These are phyloP conservation scores for Pseudochromis fuscus DNA, from an alignment of 2,797 vertebrate genomes.

Conservation along the genomic window DNA sequence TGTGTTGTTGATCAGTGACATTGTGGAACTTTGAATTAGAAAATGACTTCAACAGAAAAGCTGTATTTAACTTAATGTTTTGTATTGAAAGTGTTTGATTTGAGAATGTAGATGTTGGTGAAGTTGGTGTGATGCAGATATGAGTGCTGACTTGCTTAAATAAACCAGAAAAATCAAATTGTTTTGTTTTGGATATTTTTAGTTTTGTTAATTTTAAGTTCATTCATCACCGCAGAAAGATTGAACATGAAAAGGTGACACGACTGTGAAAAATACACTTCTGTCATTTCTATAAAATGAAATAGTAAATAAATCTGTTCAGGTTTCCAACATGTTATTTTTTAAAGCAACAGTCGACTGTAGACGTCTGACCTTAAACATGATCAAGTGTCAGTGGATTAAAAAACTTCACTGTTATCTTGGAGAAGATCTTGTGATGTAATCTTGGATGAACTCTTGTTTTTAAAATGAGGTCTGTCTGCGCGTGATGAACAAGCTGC, in stretches of 20 bases:
- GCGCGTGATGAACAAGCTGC: constrained; percentile 32
- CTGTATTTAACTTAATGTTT: constrained; percentile 40
- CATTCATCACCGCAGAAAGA: too few relatives aligned
- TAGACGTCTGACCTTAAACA: background rate
- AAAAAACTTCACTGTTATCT: background rate
- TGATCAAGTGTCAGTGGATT: background rate
- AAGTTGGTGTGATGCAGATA: constrained; percentile 27
- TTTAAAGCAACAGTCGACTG: too few relatives aligned
- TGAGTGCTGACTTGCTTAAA: constrained; percentile 35
- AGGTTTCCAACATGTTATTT: background rate
- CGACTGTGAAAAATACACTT: background rate
- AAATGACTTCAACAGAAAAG: background rate
- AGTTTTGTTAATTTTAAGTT: too few relatives aligned
- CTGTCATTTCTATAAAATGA: too few relatives aligned
- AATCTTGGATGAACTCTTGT: constrained; percentile 10
- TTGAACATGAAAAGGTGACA: too few relatives aligned
- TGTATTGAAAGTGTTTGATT: constrained; percentile 48
- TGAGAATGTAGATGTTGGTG: constrained; percentile 35
- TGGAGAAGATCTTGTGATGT: constrained; percentile 13
- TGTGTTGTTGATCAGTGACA: constrained; percentile 25
- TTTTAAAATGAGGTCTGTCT: constrained; percentile 14
- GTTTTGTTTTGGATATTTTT: background rate
- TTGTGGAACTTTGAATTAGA: constrained; percentile 24
- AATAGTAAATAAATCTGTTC: too few relatives aligned
- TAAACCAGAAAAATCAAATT: constrained; percentile 41